Base-by-base conservation (phyloP, 2,888 invertebrate species). In the Tiliacea citrago region DNA sequence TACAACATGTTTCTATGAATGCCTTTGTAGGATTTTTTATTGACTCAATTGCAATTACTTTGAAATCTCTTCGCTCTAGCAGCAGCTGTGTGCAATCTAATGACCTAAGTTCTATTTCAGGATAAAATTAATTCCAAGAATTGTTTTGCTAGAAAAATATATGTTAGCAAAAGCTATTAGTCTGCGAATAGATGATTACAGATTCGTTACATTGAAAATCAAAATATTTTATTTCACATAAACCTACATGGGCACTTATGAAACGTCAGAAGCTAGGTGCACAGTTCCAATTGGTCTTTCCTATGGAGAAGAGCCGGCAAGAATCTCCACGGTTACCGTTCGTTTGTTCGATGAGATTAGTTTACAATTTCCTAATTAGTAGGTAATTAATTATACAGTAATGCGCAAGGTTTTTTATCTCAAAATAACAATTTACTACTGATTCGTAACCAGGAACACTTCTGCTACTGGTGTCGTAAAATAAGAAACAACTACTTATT, bases 391-490 rank as follows among this genome's bases (percentile, higher is more conserved):
- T 68, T 6, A 47, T 24, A 39, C 35, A 53, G 8, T 47, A 55
- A 55, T 29, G 29, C 5, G 12, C 12, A 35, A 10, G 42, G 29
- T 42, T 18, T 49, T 18, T 24, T 16, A 53, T 35, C 9, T 3
- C 21, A 29, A 7, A 21, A 47, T 0, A n/a, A 51, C 60, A 10
- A 13, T 24, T 12, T 7, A 35, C 21, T 12, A 13, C n/a, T 13
- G 8, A 62, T 21, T 35, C 10, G 24, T 10, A 58, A 58, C 24
- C 51, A 79, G n/a, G 16, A 77, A 77, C 24, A 24, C 57, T 58
- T 24, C 21, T 45, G 0, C 42, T 9, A 42, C 6, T 12, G 9
- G 9, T 29, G 45, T 39, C 35, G 35, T 51, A 35, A 51, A 62
- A 51, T 35, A 57, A 21, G 9, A 57, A 39, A 29, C 18, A 66